Conservation (phyloP, 2,888 invertebrate genomes). For the Trichogramma dendrolimi region DNA sequence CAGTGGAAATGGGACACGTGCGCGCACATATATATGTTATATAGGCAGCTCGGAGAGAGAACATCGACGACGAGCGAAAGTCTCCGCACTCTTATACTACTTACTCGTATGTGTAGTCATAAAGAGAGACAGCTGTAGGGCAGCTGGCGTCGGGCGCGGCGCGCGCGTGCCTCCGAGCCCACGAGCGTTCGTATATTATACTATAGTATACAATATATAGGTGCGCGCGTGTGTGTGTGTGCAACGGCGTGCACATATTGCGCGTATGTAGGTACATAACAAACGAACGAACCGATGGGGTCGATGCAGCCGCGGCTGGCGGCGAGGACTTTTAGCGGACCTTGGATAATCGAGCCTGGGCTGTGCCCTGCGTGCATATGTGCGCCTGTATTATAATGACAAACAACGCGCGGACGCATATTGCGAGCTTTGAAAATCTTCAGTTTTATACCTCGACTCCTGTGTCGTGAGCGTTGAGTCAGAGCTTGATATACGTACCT, state of each 20-base stretch:
- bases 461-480: too few relatives aligned
- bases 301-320: too few relatives aligned
- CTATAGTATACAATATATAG: background rate
- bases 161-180: conserved; percentile 52
- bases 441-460: too few relatives aligned
- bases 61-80: background rate
- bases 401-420: too few relatives aligned
- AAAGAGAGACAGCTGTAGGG: conserved; percentile 50
- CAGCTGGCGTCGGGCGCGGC: conserved; percentile 43
- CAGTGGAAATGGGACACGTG: conserved; percentile 9
- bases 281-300: background rate
- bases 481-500: too few relatives aligned
- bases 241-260: background rate
- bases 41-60: too few relatives aligned
- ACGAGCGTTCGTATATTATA: conserved; percentile 37
- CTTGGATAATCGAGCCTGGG: too few relatives aligned
- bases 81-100: background rate
- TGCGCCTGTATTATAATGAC: too few relatives aligned
- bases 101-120: background rate
- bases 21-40: background rate
- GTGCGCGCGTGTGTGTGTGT: background rate
- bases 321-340: too few relatives aligned
- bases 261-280: background rate
- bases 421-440: too few relatives aligned
- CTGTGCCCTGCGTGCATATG: too few relatives aligned